Base-by-base conservation (phyloP, 1,140 invertebrate genomes). In the Probaryconus sp. region DNA sequence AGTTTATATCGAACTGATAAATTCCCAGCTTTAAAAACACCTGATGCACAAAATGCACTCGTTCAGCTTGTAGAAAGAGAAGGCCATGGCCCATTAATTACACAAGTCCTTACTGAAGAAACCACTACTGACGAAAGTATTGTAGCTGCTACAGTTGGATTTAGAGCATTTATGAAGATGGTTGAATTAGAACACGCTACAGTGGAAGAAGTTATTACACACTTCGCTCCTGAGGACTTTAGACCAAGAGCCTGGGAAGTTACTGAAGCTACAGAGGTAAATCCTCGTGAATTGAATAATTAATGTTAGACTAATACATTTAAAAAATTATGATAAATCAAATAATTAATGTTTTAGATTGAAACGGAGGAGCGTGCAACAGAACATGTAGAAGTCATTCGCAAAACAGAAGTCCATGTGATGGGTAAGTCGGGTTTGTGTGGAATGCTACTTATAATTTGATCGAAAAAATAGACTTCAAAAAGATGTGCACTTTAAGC, bases 161-260 rank as follows among this genome's bases (percentile, higher is more conserved):
- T 95, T 81, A 91, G 91, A 75, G 94, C 94, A 3, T 94, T 95
- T 77, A 92, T 95, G 87, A 92, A 91, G 78, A 95, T 96, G 93
- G 91, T 95, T 5, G 93, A 95, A 79, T 85, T 93, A 35, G 91
- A 93, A 76, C 91, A 94, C 81, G 91, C 92, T 9, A 92, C 92
- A 2, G 93, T 96, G 16, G 93, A 95, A 84, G 94, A 95, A 86
- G 92, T 95, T 14, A 93, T 95, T 58, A 91, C 92, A 6, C 91
- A 94, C 55, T 93, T 95, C 79, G 91, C 90, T 48, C 93, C 93
- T 7, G 92, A 95, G 87, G 94, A 95, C 81, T 96, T 96, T 79
- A 91, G 92, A 53, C 90, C 92, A 18, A 89, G 91, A 55, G 90
- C 91, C 74, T 95, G 93, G 93, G 93, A 94, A 90, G 88, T 91